Base-by-base conservation (phyloP, 2,888 invertebrate genomes). In the Drosophila colorata region DNA sequence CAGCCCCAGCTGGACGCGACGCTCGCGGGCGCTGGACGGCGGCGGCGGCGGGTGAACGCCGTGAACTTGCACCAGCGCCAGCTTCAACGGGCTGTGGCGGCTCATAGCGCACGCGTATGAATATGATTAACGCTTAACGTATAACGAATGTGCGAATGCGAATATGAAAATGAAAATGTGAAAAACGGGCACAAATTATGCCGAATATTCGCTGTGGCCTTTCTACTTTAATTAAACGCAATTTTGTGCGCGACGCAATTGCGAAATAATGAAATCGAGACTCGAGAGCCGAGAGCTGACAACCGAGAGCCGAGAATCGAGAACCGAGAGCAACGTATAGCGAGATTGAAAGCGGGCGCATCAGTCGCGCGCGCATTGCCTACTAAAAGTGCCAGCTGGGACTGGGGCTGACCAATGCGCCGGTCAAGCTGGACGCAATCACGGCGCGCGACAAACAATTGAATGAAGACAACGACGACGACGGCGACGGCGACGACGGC, bases 361-460 rank as follows among this genome's bases (percentile, higher is more conserved):
- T 75, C 84, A 79, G 81, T 80, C 87, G 90, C 90, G 85, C 80
- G 88, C 90, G 88, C 81, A 80, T 79, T 70, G 75, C 80, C 79
- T 81, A 91, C 90, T 91, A 64, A 89, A 78, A 57, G 75, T 64
- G 64, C 40, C 28, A 38, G 48, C 49, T 37, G 9, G 33, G 31
- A 23, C 46, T 41, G 57, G 44, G 37, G 5, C 55, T 55, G 55
- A 18, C 40, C 63, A 58, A 48, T 74, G 63, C 52, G 61, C 44
- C 67, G 60, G 63, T 56, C 69, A 47, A 63, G 63, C 74, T 79
- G 77, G 86, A 79, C 69, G 68, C 77, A 88, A 88, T 88, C 88
- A 81, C 87, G 81, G 87, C 83, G 78, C 73, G 79, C 87, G 82
- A 77, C 80, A 85, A 78, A 56, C 80, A 86, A 76, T 77, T 77